These are phyloP conservation scores for Lacerta agilis DNA, from an alignment of 2,797 vertebrate species.

Conservation along the genomic window DNA sequence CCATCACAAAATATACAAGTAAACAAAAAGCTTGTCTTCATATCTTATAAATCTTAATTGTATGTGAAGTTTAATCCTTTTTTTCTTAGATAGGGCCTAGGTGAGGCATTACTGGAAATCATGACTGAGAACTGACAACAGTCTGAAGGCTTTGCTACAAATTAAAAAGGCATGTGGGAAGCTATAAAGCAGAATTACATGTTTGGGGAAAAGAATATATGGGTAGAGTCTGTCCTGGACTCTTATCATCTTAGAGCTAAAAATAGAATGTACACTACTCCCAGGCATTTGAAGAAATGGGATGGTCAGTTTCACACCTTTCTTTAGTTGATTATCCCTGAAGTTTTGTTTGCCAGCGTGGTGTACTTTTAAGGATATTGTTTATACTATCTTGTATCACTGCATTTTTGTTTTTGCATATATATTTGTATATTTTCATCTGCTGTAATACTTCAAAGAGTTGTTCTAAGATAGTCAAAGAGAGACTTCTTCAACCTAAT, in stretches of 20 bases:
- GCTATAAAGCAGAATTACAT: background rate
- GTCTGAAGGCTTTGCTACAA: background rate
- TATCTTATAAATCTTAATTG: background rate
- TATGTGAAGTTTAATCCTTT: background rate
- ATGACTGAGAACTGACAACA: background rate
- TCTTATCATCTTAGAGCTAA: background rate
- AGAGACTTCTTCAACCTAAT: background rate
- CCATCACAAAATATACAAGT: background rate
- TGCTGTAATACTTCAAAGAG: background rate
- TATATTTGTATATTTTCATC: no score
- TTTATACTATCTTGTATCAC: no score
- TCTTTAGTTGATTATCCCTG: no score
- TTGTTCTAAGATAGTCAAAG: background rate
- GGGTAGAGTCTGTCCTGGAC: background rate
- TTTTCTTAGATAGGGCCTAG: background rate
- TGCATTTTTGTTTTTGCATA: background rate
- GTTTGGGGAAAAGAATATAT: background rate
- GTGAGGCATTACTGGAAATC: background rate
- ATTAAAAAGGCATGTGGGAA: background rate
- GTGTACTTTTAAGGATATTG: no score
- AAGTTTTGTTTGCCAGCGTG: background rate
- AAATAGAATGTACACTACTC: background rate
- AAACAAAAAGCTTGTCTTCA: background rate
- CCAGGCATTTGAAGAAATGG: no score
- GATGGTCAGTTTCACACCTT: no score